Conservation (phyloP, 2,797 vertebrate genomes). For the Alauda arvensis region DNA sequence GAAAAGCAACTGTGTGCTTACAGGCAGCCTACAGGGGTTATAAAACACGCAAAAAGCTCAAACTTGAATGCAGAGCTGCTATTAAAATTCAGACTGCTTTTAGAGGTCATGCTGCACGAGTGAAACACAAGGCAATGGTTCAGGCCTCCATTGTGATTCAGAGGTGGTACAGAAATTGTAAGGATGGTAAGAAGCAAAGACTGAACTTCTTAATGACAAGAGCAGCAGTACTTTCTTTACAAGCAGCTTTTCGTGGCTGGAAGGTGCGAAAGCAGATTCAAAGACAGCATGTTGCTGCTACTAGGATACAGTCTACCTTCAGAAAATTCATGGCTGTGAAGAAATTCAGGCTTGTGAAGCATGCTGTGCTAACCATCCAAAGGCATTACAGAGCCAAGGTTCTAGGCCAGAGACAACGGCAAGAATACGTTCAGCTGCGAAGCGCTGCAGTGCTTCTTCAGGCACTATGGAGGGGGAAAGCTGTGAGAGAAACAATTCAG, state of each 20-base stretch:
- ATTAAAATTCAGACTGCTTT: conserved; percentile 81
- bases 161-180: conserved; percentile 76
- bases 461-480: conserved; percentile 80
- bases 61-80: conserved; percentile 70
- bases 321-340: conserved; percentile 66
- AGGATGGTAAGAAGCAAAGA: conserved; percentile 49
- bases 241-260: conserved; percentile 79
- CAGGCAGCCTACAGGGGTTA: conserved; percentile 70
- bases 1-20: conserved; percentile 53
- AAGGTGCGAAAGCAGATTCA: conserved; percentile 67
- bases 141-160: conserved; percentile 77
- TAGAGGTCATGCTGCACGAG: conserved; percentile 69
- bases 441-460: conserved; percentile 70
- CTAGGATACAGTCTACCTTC: conserved; percentile 80
- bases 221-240: conserved; percentile 73
- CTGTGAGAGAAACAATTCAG: conserved; percentile 65
- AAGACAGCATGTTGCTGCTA: conserved; percentile 65
- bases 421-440: conserved; percentile 61
- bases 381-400: conserved; percentile 72
- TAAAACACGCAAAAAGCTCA: conserved; percentile 49
- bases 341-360: conserved; percentile 58
- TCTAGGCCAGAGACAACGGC: conserved; percentile 53
- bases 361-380: conserved; percentile 73
- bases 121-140: conserved; percentile 53
- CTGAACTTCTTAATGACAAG: conserved; percentile 67